phyloP scores from a whole-genome alignment of 2,797 vertebrate genomes.

The Gymnocypris eckloni region DNA sequence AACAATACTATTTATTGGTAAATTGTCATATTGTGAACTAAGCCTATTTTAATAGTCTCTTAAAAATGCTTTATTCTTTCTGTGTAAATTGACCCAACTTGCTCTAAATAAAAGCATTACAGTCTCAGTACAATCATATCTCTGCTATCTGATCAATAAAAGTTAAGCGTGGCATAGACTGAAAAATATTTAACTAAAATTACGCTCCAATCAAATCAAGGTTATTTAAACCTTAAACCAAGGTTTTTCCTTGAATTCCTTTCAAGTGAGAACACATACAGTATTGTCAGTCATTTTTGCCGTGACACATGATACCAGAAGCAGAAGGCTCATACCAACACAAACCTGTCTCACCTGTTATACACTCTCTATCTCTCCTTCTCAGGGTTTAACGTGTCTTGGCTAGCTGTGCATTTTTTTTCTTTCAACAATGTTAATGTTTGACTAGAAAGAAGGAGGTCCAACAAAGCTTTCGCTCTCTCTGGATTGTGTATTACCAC shows the following conservation, averaged over 20 bases:
- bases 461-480: slow-evolving; percentile 54
- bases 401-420: slow-evolving; percentile 68
- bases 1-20: not conserved
- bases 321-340: slow-evolving; percentile 48
- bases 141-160: not conserved
- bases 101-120: not conserved
- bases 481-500: slow-evolving; percentile 41
- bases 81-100: not conserved
- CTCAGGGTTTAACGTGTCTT: slow-evolving; percentile 69
- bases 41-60: not conserved
- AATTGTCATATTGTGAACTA: not conserved
- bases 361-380: slow-evolving; percentile 48
- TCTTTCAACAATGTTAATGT: slow-evolving; percentile 76
- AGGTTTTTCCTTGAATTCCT: not conserved
- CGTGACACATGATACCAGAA: slow-evolving; percentile 35
- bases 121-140: not conserved
- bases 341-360: slow-evolving; percentile 80
- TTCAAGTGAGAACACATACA: not conserved
- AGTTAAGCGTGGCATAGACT: not conserved
- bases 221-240: not conserved
- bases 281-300: not conserved
- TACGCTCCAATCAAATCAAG: not conserved
- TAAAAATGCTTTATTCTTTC: not conserved
- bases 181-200: not conserved
- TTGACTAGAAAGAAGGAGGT: slow-evolving; percentile 75